Evolutionary conservation across 2,113 vertebrate species (phyloP), one percentile per base, ranked within the genome.

Genomic region (Acrocephalus kingi): DNA sequence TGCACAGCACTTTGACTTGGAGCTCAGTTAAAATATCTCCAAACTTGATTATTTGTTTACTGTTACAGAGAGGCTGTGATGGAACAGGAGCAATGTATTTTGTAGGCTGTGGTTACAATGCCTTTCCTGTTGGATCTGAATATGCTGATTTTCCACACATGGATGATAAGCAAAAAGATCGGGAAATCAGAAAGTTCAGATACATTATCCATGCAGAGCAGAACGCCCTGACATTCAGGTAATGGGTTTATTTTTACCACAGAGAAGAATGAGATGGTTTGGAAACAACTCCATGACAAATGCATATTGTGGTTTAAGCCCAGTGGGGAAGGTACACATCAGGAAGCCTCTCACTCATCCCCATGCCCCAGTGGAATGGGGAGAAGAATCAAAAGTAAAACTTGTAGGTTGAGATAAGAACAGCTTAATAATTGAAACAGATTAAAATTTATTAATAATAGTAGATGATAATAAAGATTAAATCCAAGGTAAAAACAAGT

Each of bases 211-310:
- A 99, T 30, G 99, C 99, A 0, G 99, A 99, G 95, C 99, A 99
- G 98, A 99, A 99, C 12, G 99, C 99, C 46, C 97, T 99, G 96
- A 99, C 98, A 5, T 99, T 99, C 98, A 99, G 99, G 99, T 99
- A 98, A 97, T 28, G 81, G 46, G 31, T 71, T 93, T 35, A 13
- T 64, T 67, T 63, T 77, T 48, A 18, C 48, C 41, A 35, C 31
- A 3, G 37, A 45, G 39, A 31, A 80, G 33, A 73, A 45, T 21
- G 28, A 88, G 45, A 33, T 30, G 15, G 23, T 62, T 80, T 13
- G 35, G 82, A 84, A 87, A 46, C 16, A 59, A 28, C 24, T 61
- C 33, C 10, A 1, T 23, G 35, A 21, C 35, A 77, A 69, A 71
- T 35, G 18, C 3, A 8, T 56, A 25, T 63, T 23, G 24, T 68